These are phyloP conservation scores for Halcyon chelicuti DNA, from an alignment of 2,797 vertebrate species.

Conservation along the genomic window DNA sequence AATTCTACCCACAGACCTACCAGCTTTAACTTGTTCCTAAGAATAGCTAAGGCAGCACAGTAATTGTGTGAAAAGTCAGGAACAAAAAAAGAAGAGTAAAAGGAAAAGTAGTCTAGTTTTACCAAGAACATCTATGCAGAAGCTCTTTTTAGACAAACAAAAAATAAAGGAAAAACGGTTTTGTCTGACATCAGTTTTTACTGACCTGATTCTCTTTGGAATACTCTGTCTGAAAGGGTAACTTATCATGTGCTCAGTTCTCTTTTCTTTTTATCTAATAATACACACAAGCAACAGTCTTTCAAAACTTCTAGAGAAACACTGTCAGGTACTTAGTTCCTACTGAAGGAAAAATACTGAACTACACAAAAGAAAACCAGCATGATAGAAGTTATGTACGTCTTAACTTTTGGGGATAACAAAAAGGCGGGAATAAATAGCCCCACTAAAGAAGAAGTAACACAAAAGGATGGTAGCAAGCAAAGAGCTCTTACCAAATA, in stretches of 20 bases:
- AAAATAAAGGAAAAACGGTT: background rate
- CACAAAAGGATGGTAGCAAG: background rate
- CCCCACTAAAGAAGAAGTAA: background rate
- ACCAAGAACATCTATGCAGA: background rate
- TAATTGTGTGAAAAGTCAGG: background rate
- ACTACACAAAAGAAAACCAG: conserved; percentile 11
- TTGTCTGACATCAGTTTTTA: conserved; percentile 11
- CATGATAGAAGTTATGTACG: background rate
- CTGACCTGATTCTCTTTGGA: conserved; percentile 36
- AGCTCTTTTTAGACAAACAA: background rate
- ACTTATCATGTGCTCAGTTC: background rate
- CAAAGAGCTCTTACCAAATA: background rate
- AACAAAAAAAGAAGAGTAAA: background rate
- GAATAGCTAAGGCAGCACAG: background rate
- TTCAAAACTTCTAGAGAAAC: conserved; percentile 30
- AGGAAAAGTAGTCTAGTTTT: background rate
- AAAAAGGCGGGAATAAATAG: conserved; percentile 44
- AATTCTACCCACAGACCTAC: background rate
- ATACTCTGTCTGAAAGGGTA: background rate
- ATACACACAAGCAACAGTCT: conserved; percentile 10
- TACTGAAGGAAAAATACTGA: background rate
- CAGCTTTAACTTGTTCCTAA: background rate
- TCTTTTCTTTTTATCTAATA: conserved; percentile 30
- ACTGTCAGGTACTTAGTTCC: background rate
- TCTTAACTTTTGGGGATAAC: background rate